Evolutionary conservation across 2,113 vertebrate species (phyloP).

Genomic region (Laticauda laticaudata): DNA sequence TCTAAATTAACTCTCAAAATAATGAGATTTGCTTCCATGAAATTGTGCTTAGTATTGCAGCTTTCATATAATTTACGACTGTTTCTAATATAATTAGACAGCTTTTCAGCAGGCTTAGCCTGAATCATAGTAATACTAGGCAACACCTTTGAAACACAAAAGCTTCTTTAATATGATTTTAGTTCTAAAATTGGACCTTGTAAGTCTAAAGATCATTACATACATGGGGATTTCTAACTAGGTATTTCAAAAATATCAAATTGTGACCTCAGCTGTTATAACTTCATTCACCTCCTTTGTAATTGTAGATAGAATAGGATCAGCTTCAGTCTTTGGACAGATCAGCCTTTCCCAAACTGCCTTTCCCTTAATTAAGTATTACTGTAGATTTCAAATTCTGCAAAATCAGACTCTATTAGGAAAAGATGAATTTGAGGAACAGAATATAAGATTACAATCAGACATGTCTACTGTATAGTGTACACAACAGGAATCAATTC

Average conservation of each 20-base stretch:
- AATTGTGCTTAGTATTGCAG: not conserved
- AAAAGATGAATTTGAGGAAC: not conserved
- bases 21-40: not conserved
- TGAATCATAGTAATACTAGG: not conserved
- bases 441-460: constrained; percentile 22
- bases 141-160: not conserved
- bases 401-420: not conserved
- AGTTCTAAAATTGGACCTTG: not conserved
- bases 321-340: not conserved
- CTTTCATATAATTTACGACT: constrained; percentile 1
- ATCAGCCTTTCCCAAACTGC: not conserved
- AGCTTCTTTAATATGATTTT: not conserved
- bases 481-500: not conserved
- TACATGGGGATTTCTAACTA: not conserved
- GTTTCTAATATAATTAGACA: not conserved
- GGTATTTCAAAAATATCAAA: not conserved
- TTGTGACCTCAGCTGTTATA: not conserved
- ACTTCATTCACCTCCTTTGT: not conserved
- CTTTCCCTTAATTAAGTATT: not conserved
- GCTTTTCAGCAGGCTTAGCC: not conserved
- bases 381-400: not conserved
- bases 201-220: not conserved
- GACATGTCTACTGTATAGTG: not conserved
- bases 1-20: not conserved
- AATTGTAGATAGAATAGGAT: not conserved